Conservation (phyloP, 2,888 invertebrate species). For the Macrophya alboannulata region DNA sequence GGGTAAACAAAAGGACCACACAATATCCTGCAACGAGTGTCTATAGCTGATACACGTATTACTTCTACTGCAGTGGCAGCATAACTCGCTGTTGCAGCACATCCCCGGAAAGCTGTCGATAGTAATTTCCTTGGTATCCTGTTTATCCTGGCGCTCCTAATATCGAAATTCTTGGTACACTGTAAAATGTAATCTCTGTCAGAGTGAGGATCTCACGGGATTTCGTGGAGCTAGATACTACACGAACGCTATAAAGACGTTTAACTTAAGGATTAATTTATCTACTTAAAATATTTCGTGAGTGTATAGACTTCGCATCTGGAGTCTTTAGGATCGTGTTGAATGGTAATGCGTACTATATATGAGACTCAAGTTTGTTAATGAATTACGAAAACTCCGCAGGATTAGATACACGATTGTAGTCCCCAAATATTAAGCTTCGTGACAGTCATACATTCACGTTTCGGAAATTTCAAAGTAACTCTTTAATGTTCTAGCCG, state of each 20-base stretch:
- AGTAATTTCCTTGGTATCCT: conserved; percentile 47
- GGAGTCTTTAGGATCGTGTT: not conserved
- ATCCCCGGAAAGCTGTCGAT: conserved; percentile 10
- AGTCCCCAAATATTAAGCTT: not conserved
- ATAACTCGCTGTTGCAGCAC: conserved; percentile 47
- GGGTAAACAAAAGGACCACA: not conserved
- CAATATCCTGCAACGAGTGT: conserved; percentile 31
- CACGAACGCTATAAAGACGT: not conserved
- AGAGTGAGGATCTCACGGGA: not conserved
- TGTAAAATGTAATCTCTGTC: conserved; percentile 30
- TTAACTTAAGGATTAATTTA: not conserved
- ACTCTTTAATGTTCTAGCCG: conserved; percentile 53
- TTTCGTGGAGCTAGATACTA: not conserved
- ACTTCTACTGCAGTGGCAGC: conserved; percentile 15
- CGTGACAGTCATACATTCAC: no score
- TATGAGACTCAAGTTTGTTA: not conserved
- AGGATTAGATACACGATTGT: not conserved
- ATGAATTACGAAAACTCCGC: not conserved
- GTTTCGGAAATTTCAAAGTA: not conserved
- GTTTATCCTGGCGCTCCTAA: conserved; percentile 22
- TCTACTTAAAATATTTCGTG: not conserved
- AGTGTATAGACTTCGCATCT: not conserved
- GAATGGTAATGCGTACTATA: not conserved
- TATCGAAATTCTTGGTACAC: conserved; percentile 39
- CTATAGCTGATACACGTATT: conserved; percentile 37